Conservation (phyloP, 2,113 vertebrate species). For the Podarcis muralis region DNA sequence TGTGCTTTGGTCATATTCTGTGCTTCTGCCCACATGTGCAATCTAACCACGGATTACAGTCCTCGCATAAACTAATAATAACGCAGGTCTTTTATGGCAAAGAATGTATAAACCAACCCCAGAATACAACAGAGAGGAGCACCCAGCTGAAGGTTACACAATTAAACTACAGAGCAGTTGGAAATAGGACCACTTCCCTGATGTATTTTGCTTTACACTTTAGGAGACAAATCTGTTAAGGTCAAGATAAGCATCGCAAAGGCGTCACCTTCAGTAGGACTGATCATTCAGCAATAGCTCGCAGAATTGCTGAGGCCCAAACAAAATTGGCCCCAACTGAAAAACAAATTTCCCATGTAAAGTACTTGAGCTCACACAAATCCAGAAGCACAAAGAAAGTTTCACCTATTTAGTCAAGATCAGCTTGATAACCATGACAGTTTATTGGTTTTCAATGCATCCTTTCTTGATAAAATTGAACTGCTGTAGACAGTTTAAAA, state of each 20-base stretch:
- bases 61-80: neutral
- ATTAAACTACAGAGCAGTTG: neutral
- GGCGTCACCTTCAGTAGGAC: constrained; percentile 4
- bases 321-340: constrained; percentile 38
- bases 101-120: neutral
- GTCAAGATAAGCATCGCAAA: constrained; percentile 39
- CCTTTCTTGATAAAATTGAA: constrained; percentile 51
- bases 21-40: neutral
- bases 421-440: constrained; percentile 57
- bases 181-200: neutral
- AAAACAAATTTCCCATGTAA: constrained; percentile 52
- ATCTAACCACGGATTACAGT: neutral
- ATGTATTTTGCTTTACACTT: neutral
- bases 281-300: constrained; percentile 33
- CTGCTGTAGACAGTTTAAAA: constrained; percentile 23
- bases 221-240: neutral
- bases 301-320: constrained; percentile 36
- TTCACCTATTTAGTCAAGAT: constrained; percentile 59
- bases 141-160: neutral
- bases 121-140: neutral
- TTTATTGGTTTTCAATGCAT: constrained; percentile 52
- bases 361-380: constrained; percentile 52
- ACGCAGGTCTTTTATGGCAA: neutral
- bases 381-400: constrained; percentile 46
- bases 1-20: neutral